Evolutionary conservation across 2,113 vertebrate genomes (phyloP).

Genomic region (Pachyramphus minor): DNA sequence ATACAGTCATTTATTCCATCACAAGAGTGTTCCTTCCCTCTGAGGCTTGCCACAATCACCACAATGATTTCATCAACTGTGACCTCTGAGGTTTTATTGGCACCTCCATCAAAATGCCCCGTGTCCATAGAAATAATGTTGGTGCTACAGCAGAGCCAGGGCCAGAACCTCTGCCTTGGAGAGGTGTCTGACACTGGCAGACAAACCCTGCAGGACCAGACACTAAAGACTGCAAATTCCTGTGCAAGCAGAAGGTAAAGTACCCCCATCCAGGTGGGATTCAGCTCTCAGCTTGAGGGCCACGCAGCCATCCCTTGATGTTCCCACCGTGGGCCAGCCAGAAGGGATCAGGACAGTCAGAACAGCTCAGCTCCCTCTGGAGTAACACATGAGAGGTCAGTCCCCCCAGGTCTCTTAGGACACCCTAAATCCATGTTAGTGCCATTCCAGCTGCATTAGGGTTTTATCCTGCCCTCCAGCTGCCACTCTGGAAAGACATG

Average conservation of each 20-base stretch:
- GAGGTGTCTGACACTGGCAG: not conserved
- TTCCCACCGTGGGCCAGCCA: accelerated
- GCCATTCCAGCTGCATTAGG: not conserved
- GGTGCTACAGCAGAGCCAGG: not conserved
- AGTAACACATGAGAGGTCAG: accelerated
- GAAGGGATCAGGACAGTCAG: accelerated
- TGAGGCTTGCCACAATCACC: not conserved
- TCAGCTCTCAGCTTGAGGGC: not conserved
- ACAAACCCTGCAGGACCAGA: not conserved
- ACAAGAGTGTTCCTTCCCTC: not conserved
- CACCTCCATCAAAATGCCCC: not conserved
- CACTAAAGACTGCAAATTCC: not conserved
- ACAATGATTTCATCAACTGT: not conserved
- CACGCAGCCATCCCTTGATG: no score
- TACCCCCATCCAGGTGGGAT: accelerated
- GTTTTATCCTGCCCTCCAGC: not conserved
- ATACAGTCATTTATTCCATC: not conserved
- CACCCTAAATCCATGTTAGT: not conserved
- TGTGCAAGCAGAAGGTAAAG: not conserved
- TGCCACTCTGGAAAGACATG: not conserved
- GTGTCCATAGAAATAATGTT: accelerated
- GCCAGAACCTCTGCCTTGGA: not conserved
- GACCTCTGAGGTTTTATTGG: not conserved
- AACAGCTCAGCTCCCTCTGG: not conserved
- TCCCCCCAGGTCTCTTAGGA: not conserved